Evolutionary conservation across 1,140 invertebrate species (phyloP), one percentile per base, ranked within the genome.

Genomic region (Cydia fagiglandana): DNA sequence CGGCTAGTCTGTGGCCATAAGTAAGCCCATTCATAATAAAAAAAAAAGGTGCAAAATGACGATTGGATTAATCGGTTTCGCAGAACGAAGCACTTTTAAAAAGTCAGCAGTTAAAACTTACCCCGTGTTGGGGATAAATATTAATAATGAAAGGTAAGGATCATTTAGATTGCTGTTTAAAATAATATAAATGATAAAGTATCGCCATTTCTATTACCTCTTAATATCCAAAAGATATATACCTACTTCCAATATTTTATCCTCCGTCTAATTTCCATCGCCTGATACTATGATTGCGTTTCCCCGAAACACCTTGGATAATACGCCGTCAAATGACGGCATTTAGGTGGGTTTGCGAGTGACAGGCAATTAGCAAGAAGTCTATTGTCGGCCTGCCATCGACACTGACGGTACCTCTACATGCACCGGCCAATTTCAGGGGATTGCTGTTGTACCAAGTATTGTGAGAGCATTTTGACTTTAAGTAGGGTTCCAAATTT

Each of bases 331-430:
- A 61, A 61, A 61, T 24, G 56, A 61, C 56, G 56, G 17, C 9
- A 61, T 20, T 61, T 61, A 61, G 56, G 20, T 61, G 56, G 7
- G 53, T n/a, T 61, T 61, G 56, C 56, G 56, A 20, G 56, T 61
- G 56, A 61, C 56, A 61, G 12, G 56, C 20, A 61, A 61, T 61
- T 61, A 61, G 56, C 56, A 61, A 61, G 56, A 61, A 20, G 56
- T 61, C 56, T 61, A 61, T 61, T 61, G 56, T 61, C 56, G 56
- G 56, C 56, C 20, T 61, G 56, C 56, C 56, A 61, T 61, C 20
- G 56, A 12, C 56, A 61, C 56, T 24, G 56, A 61, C 17, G 56
- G 17, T 61, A 61, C 10, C 17, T 17, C 17, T 24, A 20, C 56
- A n/a, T n/a, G n/a, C n/a, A 20, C 56, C 56, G 56, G 7, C 56